These are phyloP conservation scores for Epinephelus lanceolatus DNA, from an alignment of 2,113 vertebrate species.

Conservation along the genomic window DNA sequence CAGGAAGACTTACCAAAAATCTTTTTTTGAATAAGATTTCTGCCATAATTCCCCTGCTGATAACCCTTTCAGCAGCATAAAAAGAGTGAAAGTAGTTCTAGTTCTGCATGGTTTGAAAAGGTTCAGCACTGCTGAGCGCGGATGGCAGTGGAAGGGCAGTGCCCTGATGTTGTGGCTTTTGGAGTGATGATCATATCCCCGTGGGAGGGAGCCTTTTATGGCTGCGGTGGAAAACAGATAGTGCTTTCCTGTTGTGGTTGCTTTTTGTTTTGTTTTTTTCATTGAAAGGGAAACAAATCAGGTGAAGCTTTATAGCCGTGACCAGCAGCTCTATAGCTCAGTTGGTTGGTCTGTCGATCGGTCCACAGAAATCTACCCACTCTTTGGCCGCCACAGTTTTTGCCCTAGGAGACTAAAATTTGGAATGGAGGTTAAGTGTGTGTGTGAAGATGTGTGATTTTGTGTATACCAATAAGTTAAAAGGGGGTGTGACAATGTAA, in stretches of 20 bases:
- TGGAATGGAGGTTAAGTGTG: too few species aligned
- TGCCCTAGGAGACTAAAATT: too few species aligned
- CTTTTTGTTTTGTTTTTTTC: constrained; percentile 21
- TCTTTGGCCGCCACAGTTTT: too few species aligned
- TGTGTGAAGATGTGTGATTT: too few species aligned
- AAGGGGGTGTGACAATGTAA: too few species aligned
- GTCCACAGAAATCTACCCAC: too few species aligned
- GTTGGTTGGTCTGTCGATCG: too few species aligned
- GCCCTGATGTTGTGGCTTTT: constrained; percentile 73
- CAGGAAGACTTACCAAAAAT: constrained; percentile 66
- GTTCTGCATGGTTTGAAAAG: constrained; percentile 77
- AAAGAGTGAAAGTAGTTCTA: constrained; percentile 61
- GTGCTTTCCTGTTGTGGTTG: constrained; percentile 56
- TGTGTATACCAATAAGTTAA: too few species aligned
- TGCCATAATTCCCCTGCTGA: constrained; percentile 67
- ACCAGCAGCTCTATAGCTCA: too few species aligned
- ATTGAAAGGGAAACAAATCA: constrained; percentile 19
- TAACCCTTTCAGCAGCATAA: constrained; percentile 51
- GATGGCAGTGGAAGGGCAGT: constrained; percentile 74
- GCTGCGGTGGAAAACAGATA: constrained; percentile 46
- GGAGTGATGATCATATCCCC: constrained; percentile 61
- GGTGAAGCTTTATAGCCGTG: background rate
- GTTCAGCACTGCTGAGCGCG: constrained; percentile 73
- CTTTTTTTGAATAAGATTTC: constrained; percentile 55
- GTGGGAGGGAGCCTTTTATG: constrained; percentile 67